Evolutionary conservation across 1,140 invertebrate genomes (phyloP).

Genomic region (Leptinotarsa defecta): DNA sequence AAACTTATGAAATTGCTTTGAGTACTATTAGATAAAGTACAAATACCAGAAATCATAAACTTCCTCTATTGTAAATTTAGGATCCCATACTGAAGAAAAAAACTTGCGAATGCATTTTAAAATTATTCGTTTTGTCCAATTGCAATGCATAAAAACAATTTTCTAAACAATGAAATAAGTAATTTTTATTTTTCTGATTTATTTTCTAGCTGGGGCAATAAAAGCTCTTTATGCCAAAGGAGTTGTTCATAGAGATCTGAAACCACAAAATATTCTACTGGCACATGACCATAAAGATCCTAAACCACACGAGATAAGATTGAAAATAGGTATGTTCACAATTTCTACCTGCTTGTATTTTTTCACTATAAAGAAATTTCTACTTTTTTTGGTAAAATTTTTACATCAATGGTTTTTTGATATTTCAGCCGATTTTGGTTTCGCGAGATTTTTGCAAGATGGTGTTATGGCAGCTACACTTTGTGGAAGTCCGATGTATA

Average conservation of each 20-base stretch:
- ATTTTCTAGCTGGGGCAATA: constrained; percentile 86
- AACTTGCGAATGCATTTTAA: no score
- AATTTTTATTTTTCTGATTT: background rate
- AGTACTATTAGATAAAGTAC: no score
- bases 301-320: constrained; percentile 85
- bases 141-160: no score
- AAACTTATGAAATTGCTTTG: no score
- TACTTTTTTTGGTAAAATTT: background rate
- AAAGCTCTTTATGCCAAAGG: constrained; percentile 94
- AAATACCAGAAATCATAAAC: no score
- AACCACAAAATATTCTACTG: constrained; percentile 95
- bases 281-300: constrained; percentile 84
- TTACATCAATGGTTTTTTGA: constrained; percentile 7
- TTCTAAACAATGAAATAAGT: no score
- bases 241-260: constrained; percentile 98
- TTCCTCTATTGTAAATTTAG: no score
- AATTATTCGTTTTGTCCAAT: no score
- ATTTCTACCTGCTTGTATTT: no score
- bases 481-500: constrained; percentile 99
- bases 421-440: constrained; percentile 95
- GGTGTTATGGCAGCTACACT: constrained; percentile 99
- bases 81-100: no score
- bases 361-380: no score
- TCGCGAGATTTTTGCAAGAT: constrained; percentile 96
- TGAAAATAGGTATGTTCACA: constrained; percentile 84